Conservation (phyloP, 2,888 invertebrate species). For the Peribatodes rhomboidaria region DNA sequence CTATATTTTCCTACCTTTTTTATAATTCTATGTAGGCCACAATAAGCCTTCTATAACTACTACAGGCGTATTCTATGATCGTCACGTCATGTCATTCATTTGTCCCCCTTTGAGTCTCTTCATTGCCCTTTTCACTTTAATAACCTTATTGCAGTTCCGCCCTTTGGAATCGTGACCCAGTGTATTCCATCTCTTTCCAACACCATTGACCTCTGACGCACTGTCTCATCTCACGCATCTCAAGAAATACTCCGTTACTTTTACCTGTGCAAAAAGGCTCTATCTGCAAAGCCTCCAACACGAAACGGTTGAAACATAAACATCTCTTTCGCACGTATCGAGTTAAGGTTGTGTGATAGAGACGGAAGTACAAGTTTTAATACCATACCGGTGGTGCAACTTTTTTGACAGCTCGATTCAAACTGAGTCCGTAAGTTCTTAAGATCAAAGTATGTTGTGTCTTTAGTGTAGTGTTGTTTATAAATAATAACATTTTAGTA, state of each 20-base stretch:
- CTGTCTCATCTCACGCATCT: conserved; percentile 81
- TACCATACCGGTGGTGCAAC: conserved; percentile 79
- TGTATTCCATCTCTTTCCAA: conserved; percentile 61
- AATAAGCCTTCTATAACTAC: too few relatives aligned
- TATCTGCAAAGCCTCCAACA: conserved; percentile 69
- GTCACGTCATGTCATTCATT: conserved; percentile 2
- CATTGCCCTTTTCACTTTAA: conserved; percentile 43
- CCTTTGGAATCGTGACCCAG: conserved; percentile 73
- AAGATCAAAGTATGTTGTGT: conserved; percentile 66
- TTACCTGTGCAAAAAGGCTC: conserved; percentile 85
- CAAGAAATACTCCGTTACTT: conserved; percentile 86
- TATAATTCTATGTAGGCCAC: too few relatives aligned
- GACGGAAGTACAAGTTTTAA: conserved; percentile 63
- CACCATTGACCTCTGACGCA: conserved; percentile 62
- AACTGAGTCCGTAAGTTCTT: conserved; percentile 69
- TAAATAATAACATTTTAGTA: conserved; percentile 49
- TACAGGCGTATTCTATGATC: neutral
- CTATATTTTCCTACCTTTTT: too few relatives aligned
- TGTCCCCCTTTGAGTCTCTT: conserved; percentile 5
- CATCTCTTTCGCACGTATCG: conserved; percentile 56
- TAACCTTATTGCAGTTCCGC: conserved; percentile 49
- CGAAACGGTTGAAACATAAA: conserved; percentile 37
- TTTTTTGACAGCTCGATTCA: conserved; percentile 83
- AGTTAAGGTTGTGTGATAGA: conserved; percentile 45
- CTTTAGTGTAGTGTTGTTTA: conserved; percentile 57